Evolutionary conservation across 2,113 vertebrate genomes (phyloP), one percentile per base, ranked within the genome.

Genomic region (Hipposideros armiger): DNA sequence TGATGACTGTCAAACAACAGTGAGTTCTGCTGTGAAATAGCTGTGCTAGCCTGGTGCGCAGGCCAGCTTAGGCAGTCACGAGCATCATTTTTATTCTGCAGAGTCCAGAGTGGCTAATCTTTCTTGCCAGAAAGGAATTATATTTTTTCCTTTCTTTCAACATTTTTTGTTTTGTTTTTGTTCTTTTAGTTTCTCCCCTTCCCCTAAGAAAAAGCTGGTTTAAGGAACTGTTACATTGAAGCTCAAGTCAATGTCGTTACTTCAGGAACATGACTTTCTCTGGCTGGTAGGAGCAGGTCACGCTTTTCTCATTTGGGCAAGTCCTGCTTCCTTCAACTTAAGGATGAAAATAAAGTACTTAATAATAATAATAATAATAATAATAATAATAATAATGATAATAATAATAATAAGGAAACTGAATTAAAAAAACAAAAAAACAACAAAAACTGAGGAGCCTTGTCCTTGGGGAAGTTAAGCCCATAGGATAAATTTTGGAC

Each of bases 241-340:
- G 26, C 24, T 67, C 36, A 60, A 64, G 76, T 32, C 4, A 72
- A 19, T 54, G 5, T 11, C 56, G 50, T 84, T 42, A 73, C 24
- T 54, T 87, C 30, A 67, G 40, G 74, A 90, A 3, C 56, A 52
- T 47, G n/a, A 16, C 4, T 89, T 81, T 69, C 32, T 64, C 10
- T 74, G 32, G 47, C 76, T 83, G 16, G 20, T 40, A 72, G 32
- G 19, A 87, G 11, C 36, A 56, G 45, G 28, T 52, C 24, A 4
- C n/a, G 2, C 11, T 66, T 70, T 90, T 92, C 69, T 91, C 89
- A 30, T 95, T 87, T 60, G 30, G 7, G 50, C 24, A 69, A 62
- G 3, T 0, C 24, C 11, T 95, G 11, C 42, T 82, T 52, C 64
- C 19, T 94, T 3, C 54, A 76, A 67, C 4, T 60, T 40, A 66